phyloP scores from a whole-genome alignment of 2,113 vertebrate genomes.

The Indicator indicator region DNA sequence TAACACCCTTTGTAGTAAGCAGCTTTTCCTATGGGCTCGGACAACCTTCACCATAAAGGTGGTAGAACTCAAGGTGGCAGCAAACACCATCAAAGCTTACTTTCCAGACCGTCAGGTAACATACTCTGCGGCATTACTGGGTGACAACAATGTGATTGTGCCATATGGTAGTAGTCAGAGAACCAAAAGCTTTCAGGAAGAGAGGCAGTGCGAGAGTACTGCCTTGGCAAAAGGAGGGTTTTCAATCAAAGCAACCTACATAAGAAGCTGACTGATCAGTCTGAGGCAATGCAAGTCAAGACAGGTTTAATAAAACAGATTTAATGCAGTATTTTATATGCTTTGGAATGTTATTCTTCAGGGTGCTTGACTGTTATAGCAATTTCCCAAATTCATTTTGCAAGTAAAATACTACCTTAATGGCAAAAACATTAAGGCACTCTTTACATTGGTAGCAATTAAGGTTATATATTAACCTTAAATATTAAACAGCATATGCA shows the following conservation, averaged over 20 bases:
- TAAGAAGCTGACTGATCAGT: constrained; percentile 12
- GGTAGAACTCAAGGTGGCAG: constrained; percentile 60
- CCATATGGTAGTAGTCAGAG: constrained; percentile 32
- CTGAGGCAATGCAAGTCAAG: not conserved
- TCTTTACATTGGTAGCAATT: not conserved
- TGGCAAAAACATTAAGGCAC: not conserved
- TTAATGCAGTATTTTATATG: not conserved
- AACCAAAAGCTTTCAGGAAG: constrained; percentile 7
- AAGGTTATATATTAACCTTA: not conserved
- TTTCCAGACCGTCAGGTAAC: not conserved
- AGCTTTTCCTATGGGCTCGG: not conserved
- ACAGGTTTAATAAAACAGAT: not conserved
- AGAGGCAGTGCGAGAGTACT: constrained; percentile 1
- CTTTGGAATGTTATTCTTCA: not conserved
- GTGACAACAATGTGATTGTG: not conserved
- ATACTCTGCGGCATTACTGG: not conserved
- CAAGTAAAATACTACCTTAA: not conserved
- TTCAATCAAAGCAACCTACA: constrained; percentile 11
- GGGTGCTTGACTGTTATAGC: not conserved
- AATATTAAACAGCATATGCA: not conserved
- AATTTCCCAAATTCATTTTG: not conserved
- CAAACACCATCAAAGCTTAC: constrained; percentile 22
- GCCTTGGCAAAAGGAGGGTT: constrained; percentile 21
- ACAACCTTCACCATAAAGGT: not conserved
- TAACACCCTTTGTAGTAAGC: not conserved